Evolutionary conservation across 2,888 invertebrate species (phyloP), one percentile per base, ranked within the genome.

Genomic region (Microplitis manilae): DNA sequence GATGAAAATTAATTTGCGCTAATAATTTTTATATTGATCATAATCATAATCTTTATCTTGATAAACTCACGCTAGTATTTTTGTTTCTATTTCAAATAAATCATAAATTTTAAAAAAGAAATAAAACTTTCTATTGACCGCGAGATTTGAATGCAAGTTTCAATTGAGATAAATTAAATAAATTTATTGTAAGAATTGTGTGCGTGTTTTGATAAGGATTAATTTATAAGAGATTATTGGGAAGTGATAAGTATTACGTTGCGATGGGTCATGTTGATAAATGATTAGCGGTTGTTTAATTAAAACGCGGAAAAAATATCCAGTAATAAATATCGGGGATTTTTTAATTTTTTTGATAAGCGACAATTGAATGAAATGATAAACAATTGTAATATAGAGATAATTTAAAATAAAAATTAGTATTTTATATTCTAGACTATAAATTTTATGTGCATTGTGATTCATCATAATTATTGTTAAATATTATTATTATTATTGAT

Each of bases 261-360:
- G 4, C 60, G 71, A 71, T 71, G 61, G 71, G 38, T 71, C 30
- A 38, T 13, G 39, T n/a, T 38, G 71, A 71, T 71, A 50, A 30
- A 61, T 59, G 61, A 61, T 71, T 30, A 59, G 17, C 64, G 13
- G 15, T 73, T 73, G 30, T 40, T 73, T 30, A 40, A 62, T 17
- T 73, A 40, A 20, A 50, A 50, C 50, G 50, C 50, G 50, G 50
- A 50, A 50, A 50, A 13, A 50, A 67, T n/a, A 67, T 38, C 20
- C 30, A 9, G 1, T 67, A n/a, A 20, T n/a, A 39, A 13, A 38
- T 39, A 67, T 20, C 64, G 7, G 64, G 15, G 64, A 15, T 17
- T 64, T 8, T 17, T 8, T 13, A 67, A 30, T 7, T 67, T 6
- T n/a, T 67, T 30, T 67, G 39, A 20, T n/a, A 67, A 38, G 20